These are phyloP conservation scores for Zeus faber DNA, from an alignment of 2,113 vertebrate species.

Conservation along the genomic window DNA sequence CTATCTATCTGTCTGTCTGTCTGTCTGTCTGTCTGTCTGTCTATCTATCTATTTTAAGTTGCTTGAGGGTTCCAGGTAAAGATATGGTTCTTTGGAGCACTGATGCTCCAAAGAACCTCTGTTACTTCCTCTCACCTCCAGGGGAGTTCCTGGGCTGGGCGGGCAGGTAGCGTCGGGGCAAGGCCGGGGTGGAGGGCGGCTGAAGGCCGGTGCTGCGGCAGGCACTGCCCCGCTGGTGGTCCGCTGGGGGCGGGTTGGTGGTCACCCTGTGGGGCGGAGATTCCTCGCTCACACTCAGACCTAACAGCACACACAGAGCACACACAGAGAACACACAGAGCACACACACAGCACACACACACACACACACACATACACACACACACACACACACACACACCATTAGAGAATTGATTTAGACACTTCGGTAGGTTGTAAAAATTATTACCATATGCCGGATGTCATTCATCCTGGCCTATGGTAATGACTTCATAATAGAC, in stretches of 20 bases:
- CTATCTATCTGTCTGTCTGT: not conserved
- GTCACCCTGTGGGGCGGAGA: constrained; percentile 59
- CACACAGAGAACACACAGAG: not conserved
- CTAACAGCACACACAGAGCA: constrained; percentile 36
- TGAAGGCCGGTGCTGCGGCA: constrained; percentile 59
- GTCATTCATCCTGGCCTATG: too few species aligned
- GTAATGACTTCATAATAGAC: too few species aligned
- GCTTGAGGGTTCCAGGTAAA: not conserved
- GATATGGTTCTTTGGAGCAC: too few species aligned
- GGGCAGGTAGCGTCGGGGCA: constrained; percentile 65
- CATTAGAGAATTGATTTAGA: not conserved
- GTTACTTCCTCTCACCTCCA: constrained; percentile 44
- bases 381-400: not conserved
- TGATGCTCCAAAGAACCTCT: too few species aligned
- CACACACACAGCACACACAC: not conserved
- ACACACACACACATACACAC: not conserved
- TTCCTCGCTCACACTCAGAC: constrained; percentile 60
- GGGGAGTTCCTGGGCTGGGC: constrained; percentile 65
- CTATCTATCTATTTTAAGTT: too few species aligned
- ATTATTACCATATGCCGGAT: too few species aligned
- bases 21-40: not conserved
- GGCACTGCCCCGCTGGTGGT: constrained; percentile 48
- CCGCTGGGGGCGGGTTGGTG: constrained; percentile 17
- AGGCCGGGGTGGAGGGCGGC: constrained; percentile 63
- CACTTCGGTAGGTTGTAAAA: too few species aligned